Evolutionary conservation across 2,888 invertebrate species (phyloP).

Genomic region (Papilio gigon): DNA sequence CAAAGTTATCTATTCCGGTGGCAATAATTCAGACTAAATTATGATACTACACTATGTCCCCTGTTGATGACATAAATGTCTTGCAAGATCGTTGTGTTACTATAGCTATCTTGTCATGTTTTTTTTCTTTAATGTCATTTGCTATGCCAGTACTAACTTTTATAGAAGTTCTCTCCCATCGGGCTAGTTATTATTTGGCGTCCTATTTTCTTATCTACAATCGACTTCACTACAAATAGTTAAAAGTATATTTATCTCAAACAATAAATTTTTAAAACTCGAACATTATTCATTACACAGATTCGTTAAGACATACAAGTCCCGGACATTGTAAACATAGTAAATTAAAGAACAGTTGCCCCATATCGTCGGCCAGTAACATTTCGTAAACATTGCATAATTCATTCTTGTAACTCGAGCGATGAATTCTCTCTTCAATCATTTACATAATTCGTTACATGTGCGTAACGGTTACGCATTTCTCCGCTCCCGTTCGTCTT

Average conservation of each 20-base stretch:
- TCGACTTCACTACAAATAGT: background rate
- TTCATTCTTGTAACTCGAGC: conserved; percentile 34
- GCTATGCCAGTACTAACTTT: too few species aligned
- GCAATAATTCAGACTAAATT: too few species aligned
- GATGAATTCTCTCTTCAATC: conserved; percentile 43
- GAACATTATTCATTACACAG: background rate
- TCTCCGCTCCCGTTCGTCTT: conserved; percentile 64
- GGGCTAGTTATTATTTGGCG: too few species aligned
- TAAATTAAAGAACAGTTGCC: conserved; percentile 20
- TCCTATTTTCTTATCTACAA: too few species aligned
- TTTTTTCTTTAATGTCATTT: too few species aligned
- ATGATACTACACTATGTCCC: too few species aligned
- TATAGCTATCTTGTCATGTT: too few species aligned
- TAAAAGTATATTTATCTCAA: background rate
- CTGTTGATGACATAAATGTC: too few species aligned
- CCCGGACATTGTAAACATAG: conserved; percentile 16
- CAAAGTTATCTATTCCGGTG: too few species aligned
- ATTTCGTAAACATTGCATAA: conserved; percentile 39
- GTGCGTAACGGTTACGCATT: conserved; percentile 55
- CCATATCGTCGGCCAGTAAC: conserved; percentile 10
- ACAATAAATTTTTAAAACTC: background rate
- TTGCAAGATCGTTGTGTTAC: too few species aligned
- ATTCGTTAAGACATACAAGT: conserved; percentile 12
- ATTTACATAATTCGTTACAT: conserved; percentile 53
- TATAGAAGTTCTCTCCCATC: too few species aligned